Conservation (phyloP, 2,113 vertebrate genomes). For the Crotalus helleri region DNA sequence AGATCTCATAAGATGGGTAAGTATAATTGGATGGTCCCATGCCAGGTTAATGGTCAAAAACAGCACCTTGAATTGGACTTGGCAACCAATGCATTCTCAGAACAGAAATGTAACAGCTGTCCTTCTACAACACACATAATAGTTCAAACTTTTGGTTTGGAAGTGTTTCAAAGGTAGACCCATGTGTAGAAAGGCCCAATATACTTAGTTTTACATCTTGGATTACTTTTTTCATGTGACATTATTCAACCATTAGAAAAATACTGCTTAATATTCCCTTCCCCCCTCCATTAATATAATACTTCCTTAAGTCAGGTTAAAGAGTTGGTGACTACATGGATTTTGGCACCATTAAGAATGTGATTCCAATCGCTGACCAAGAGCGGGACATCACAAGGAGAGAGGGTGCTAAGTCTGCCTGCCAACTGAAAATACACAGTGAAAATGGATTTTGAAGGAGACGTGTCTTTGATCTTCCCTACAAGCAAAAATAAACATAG, state of each 20-base stretch:
- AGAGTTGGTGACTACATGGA: neutral
- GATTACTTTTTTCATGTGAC: neutral
- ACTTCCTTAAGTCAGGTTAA: neutral
- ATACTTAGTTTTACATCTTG: neutral
- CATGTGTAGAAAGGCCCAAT: neutral
- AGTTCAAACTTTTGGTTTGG: neutral
- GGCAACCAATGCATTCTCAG: neutral
- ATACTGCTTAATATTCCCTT: neutral
- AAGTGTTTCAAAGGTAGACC: neutral
- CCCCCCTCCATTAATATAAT: neutral
- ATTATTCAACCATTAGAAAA: neutral
- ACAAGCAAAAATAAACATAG: neutral
- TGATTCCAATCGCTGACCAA: neutral
- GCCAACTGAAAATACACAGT: neutral
- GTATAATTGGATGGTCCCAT: neutral
- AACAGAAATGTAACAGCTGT: neutral
- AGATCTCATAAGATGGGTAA: neutral
- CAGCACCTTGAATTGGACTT: neutral
- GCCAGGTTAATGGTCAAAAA: neutral
- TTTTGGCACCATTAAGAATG: neutral
- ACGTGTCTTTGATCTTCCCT: conserved; percentile 1
- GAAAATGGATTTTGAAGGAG: neutral
- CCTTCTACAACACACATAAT: neutral
- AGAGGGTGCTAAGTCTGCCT: neutral
- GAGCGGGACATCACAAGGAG: neutral